Percentiles rank a stretch among this genome's conserved stretches.
These are phyloP conservation scores for Alosa alosa DNA, from an alignment of 2,113 vertebrate species.

Conservation along the genomic window DNA sequence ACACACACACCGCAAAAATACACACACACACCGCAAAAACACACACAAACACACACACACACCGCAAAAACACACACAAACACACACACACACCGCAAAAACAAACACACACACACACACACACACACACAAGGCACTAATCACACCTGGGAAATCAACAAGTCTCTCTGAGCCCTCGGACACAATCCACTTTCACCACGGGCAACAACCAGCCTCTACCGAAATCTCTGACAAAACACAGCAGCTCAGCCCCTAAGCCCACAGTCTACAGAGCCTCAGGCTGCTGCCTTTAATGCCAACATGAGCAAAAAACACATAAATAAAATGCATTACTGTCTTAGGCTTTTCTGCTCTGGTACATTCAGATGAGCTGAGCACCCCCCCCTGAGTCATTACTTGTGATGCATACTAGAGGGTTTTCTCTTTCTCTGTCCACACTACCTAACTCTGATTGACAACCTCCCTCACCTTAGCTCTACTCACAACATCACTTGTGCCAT, in stretches of 20 bases:
- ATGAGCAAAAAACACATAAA: background rate
- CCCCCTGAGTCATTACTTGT: background rate
- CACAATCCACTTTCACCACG: background rate
- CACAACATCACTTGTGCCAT: background rate
- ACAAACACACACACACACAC: too few relatives aligned
- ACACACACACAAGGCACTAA: background rate
- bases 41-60: too few relatives aligned
- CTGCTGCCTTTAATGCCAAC: background rate
- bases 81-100: too few relatives aligned
- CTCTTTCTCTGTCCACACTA: background rate
- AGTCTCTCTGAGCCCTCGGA: background rate
- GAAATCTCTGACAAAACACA: background rate
- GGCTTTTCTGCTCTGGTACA: background rate
- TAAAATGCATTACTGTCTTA: background rate
- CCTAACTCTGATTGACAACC: background rate
- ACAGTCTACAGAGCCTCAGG: background rate
- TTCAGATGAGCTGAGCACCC: background rate
- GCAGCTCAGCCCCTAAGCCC: background rate
- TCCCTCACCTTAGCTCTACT: background rate
- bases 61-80: too few relatives aligned
- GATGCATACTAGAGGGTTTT: background rate
- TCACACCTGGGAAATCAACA: conserved; percentile 5
- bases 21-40: too few relatives aligned
- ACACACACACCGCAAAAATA: too few relatives aligned
- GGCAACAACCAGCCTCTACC: background rate